Evolutionary conservation across 1,140 invertebrate genomes (phyloP).

Genomic region (Arion vulgaris): DNA sequence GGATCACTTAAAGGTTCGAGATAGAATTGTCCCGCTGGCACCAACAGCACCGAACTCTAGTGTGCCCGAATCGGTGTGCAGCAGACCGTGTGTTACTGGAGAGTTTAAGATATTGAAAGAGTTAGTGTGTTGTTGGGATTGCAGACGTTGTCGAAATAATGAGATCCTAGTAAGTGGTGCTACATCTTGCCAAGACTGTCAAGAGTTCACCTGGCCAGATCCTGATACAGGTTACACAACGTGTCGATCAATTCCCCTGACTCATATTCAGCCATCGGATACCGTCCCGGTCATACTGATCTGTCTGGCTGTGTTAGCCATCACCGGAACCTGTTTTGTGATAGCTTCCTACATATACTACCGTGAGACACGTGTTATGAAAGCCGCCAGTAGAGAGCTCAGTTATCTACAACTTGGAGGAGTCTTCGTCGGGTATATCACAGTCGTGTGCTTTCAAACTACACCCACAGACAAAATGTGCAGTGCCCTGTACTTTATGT

Average conservation of each 20-base stretch:
- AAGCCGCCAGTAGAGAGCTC: conserved; percentile 90
- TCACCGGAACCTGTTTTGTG: conserved; percentile 65
- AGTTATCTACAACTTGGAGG: conserved; percentile 90
- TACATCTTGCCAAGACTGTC: conserved; percentile 46
- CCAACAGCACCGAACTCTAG: neutral
- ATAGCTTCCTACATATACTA: conserved; percentile 81
- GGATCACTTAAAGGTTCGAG: neutral
- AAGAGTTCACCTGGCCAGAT: conserved; percentile 61
- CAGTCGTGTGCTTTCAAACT: conserved; percentile 87
- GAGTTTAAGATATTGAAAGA: conserved; percentile 45
- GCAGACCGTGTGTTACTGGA: conserved; percentile 42
- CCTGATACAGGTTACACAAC: conserved; percentile 73
- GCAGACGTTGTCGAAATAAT: conserved; percentile 47
- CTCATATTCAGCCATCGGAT: conserved; percentile 30
- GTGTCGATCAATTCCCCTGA: conserved; percentile 70
- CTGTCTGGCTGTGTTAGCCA: conserved; percentile 73
- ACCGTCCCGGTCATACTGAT: conserved; percentile 73
- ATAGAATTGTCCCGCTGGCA: neutral
- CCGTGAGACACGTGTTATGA: conserved; percentile 89
- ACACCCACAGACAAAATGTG: conserved; percentile 74
- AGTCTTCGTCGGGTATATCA: conserved; percentile 89
- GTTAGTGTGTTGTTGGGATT: conserved; percentile 51
- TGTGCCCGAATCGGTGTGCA: conserved; percentile 53
- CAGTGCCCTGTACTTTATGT: conserved; percentile 75
- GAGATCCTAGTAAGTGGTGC: conserved; percentile 43